phyloP scores from a whole-genome alignment of 2,797 vertebrate genomes.

The Pteropus rufus region DNA sequence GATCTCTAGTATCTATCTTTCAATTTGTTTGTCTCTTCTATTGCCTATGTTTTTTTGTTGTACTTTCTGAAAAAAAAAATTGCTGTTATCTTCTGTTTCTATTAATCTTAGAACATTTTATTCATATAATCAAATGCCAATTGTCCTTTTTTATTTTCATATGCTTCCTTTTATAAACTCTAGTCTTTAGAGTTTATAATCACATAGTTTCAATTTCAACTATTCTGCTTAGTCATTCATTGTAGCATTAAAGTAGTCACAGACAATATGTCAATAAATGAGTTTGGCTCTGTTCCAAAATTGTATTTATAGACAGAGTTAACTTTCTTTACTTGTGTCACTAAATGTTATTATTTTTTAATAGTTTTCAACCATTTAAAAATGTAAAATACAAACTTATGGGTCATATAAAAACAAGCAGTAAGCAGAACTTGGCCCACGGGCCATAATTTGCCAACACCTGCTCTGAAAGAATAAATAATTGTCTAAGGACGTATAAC shows the following conservation, averaged over 20 bases:
- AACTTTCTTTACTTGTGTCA: not conserved
- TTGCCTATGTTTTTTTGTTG: not conserved
- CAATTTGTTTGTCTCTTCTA: not conserved
- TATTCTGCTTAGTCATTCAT: not conserved
- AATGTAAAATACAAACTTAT: not conserved
- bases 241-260: not conserved
- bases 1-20: not conserved
- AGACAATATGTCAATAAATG: not conserved
- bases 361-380: not conserved
- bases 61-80: not conserved
- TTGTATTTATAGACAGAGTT: not conserved
- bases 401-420: not conserved
- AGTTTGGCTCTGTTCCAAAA: not conserved
- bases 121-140: not conserved
- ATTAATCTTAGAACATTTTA: not conserved
- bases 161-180: not conserved
- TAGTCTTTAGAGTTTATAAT: not conserved
- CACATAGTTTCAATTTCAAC: not conserved
- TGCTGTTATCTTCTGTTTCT: not conserved
- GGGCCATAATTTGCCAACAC: not conserved
- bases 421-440: not conserved
- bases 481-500: not conserved
- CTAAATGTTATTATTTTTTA: not conserved
- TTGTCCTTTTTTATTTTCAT: not conserved
- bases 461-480: not conserved